Percentiles rank a stretch among this genome's conserved stretches.
Evolutionary conservation across 2,797 vertebrate species (phyloP).

Genomic region (Tachyglossus aculeatus): DNA sequence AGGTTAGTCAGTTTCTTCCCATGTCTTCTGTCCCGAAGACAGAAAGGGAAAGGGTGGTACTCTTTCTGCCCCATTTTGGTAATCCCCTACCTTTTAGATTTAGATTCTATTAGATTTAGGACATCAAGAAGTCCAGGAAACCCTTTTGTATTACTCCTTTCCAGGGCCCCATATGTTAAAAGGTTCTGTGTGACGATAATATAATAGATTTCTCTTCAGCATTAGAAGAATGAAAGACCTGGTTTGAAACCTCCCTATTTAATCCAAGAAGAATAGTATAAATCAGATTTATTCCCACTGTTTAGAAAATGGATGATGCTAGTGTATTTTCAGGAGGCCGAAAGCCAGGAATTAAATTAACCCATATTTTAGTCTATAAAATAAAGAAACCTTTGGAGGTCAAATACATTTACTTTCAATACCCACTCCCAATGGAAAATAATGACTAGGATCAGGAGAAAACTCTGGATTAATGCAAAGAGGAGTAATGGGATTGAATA

Average conservation of each 20-base stretch:
- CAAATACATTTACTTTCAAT: conserved; percentile 16
- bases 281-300: conserved; percentile 9
- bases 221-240: conserved; percentile 23
- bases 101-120: conserved; percentile 26
- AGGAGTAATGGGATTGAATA: background rate
- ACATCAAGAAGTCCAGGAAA: background rate
- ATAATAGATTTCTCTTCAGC: conserved; percentile 7
- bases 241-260: conserved; percentile 16
- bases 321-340: conserved; percentile 6
- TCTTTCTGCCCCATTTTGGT: conserved; percentile 16
- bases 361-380: background rate
- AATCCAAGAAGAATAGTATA: conserved; percentile 10
- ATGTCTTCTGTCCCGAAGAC: too few species aligned
- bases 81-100: too few species aligned
- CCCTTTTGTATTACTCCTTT: conserved; percentile 1
- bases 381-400: background rate
- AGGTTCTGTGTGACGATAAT: conserved; percentile 18
- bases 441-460: conserved; percentile 5
- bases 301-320: conserved; percentile 10
- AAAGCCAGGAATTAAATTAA: conserved; percentile 38
- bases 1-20: too few species aligned
- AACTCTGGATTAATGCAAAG: background rate
- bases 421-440: conserved; percentile 3
- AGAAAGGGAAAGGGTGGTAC: background rate
- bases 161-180: background rate